phyloP scores from a whole-genome alignment of 1,140 invertebrate genomes.

The Melitaea cinxia region DNA sequence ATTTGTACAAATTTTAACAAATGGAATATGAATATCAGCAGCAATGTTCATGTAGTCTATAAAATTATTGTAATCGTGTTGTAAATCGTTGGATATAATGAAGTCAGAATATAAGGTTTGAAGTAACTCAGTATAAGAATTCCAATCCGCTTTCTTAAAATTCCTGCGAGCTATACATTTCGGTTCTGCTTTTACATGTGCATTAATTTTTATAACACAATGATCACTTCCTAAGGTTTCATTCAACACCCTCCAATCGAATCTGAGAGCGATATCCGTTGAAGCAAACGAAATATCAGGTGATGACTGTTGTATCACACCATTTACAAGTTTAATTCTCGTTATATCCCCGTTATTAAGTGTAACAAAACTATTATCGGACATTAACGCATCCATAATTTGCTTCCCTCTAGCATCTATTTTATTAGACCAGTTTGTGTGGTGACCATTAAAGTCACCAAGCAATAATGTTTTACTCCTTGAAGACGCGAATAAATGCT shows the following conservation, averaged over 20 bases:
- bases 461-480: neutral
- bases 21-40: slow-evolving; percentile 16
- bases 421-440: slow-evolving; percentile 35
- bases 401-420: slow-evolving; percentile 33
- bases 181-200: neutral
- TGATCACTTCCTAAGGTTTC: slow-evolving; percentile 13
- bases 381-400: slow-evolving; percentile 33
- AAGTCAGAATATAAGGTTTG: neutral
- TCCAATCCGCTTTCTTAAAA: slow-evolving; percentile 12
- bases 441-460: slow-evolving; percentile 39
- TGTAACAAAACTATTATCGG: slow-evolving; percentile 30
- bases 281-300: slow-evolving; percentile 6
- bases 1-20: slow-evolving; percentile 17
- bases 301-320: neutral
- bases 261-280: neutral
- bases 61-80: slow-evolving; percentile 19
- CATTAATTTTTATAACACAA: neutral
- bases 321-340: slow-evolving; percentile 20
- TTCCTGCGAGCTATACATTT: neutral
- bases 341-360: slow-evolving; percentile 35
- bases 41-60: slow-evolving; percentile 12
- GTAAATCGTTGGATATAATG: neutral
- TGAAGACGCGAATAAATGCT: neutral
- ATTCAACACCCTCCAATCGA: neutral
- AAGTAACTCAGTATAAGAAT: neutral